These are phyloP conservation scores for Melanogrammus aeglefinus DNA, from an alignment of 2,797 vertebrate genomes.

Conservation along the genomic window DNA sequence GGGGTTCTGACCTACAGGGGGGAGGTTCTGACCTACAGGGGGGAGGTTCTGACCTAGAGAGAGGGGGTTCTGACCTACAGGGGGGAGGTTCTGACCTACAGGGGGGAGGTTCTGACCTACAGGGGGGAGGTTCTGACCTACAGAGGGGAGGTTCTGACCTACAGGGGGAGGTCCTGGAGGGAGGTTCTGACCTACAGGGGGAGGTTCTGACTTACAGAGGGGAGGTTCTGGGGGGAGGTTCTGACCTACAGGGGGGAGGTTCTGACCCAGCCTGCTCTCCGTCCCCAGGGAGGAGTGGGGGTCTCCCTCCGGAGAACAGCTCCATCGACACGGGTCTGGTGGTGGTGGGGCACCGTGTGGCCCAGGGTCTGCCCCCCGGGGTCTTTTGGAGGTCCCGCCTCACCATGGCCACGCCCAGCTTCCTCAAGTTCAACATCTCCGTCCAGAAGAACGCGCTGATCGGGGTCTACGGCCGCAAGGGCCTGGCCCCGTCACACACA, in stretches of 20 bases:
- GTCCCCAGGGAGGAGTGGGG: slow-evolving; percentile 78
- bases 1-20: too few relatives aligned
- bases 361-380: slow-evolving; percentile 88
- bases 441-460: slow-evolving; percentile 97
- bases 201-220: too few relatives aligned
- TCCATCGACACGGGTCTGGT: slow-evolving; percentile 93
- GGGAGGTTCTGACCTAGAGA: too few relatives aligned
- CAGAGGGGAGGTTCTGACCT: too few relatives aligned
- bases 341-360: slow-evolving; percentile 84
- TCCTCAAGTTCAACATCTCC: slow-evolving; percentile 99
- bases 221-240: too few relatives aligned
- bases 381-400: slow-evolving; percentile 96
- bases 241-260: neutral
- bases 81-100: too few relatives aligned
- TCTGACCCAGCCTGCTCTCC: neutral
- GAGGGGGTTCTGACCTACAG: too few relatives aligned
- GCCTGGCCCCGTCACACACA: slow-evolving; percentile 93
- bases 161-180: too few relatives aligned
- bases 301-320: slow-evolving; percentile 89
- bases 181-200: too few relatives aligned
- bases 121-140: too few relatives aligned
- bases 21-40: too few relatives aligned
- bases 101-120: too few relatives aligned
- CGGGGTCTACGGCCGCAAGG: slow-evolving; percentile 95
- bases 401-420: slow-evolving; percentile 88